Conservation (phyloP, 2,888 invertebrate species). For the Oscheius sp. region DNA sequence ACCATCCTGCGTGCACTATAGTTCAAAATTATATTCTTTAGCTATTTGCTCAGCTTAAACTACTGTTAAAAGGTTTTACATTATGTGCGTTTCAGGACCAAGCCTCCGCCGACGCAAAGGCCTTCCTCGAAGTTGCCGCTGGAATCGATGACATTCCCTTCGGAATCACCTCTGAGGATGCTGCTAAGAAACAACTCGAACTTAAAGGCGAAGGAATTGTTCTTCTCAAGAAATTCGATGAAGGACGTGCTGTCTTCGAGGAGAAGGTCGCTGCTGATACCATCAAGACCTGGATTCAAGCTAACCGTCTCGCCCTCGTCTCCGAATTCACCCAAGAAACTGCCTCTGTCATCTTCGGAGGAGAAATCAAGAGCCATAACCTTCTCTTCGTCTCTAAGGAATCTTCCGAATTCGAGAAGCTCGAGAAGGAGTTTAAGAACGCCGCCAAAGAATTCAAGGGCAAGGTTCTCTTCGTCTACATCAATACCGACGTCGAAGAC, state of each 20-base stretch:
- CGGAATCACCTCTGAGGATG: conserved; percentile 83
- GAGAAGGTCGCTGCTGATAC: conserved; percentile 51
- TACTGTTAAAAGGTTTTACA: neutral
- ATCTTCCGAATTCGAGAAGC: conserved; percentile 83
- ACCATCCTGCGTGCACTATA: conserved; percentile 19
- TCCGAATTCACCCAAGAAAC: conserved; percentile 75
- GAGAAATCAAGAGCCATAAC: conserved; percentile 94
- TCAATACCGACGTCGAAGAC: conserved; percentile 92
- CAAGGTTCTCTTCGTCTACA: conserved; percentile 90
- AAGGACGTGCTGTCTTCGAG: conserved; percentile 66
- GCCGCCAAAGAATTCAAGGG: conserved; percentile 90
- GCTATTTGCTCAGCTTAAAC: conserved; percentile 14
- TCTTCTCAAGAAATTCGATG: conserved; percentile 82
- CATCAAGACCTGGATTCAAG: conserved; percentile 67
- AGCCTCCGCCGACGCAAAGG: conserved; percentile 82
- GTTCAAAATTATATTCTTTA: no score
- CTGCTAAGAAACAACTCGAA: conserved; percentile 82
- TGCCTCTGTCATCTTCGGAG: conserved; percentile 97
- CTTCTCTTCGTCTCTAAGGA: conserved; percentile 90
- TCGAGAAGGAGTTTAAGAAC: conserved; percentile 81
- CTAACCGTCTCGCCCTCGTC: conserved; percentile 70
- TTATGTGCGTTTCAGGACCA: conserved; percentile 75
- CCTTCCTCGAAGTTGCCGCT: conserved; percentile 83
- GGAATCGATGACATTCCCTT: conserved; percentile 87
- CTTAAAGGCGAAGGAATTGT: conserved; percentile 81